Base-by-base conservation (phyloP, 2,113 vertebrate genomes). In the Raja brachyura region DNA sequence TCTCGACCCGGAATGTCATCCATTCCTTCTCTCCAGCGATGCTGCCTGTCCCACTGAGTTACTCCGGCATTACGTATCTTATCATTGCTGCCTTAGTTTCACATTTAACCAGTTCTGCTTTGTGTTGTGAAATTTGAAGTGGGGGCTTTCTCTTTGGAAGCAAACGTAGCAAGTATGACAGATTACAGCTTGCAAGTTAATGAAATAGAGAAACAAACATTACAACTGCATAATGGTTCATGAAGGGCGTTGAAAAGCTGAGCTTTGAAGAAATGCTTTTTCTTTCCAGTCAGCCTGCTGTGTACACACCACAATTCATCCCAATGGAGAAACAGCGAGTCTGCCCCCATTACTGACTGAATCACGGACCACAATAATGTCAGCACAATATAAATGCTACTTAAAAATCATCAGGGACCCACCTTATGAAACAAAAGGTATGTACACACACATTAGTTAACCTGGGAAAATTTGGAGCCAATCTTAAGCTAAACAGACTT, bases 371-470 rank as follows among this genome's bases (percentile, higher is more conserved):
- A 95, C 96, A 93, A 97, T 97, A 93, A 93, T 97, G 90, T 94
- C 96, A 0, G 96, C 96, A 16, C 97, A 97, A 95, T 97, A 95
- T 86, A 96, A 97, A 94, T 97, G 97, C 93, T 97, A 97, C 95
- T 93, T 96, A 93, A 97, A 95, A 95, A 97, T 97, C 81, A 95
- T 96, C 93, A 93, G 73, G 0, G 96, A 97, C 94, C 94, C 11
- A 93, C 5, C 31, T 59, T 22, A 1, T 95, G 96, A 8, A 90
- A 94, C 94, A 96, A 96, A 66, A 63, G 85, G 85, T 63, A 88
- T 66, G 85, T 20, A 66, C n/a, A 61, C 14, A 63, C 4, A 7
- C 11, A 18, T 13, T 7, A 25, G 9, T 10, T 10, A 28, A 16
- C 13, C 54, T 28, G 20, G 0, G 18, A 93, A 56, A 66, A 39